Percentiles rank a stretch among this genome's conserved stretches.
Conservation (phyloP, 2,113 vertebrate genomes). For the Dryoscopus gambensis region DNA sequence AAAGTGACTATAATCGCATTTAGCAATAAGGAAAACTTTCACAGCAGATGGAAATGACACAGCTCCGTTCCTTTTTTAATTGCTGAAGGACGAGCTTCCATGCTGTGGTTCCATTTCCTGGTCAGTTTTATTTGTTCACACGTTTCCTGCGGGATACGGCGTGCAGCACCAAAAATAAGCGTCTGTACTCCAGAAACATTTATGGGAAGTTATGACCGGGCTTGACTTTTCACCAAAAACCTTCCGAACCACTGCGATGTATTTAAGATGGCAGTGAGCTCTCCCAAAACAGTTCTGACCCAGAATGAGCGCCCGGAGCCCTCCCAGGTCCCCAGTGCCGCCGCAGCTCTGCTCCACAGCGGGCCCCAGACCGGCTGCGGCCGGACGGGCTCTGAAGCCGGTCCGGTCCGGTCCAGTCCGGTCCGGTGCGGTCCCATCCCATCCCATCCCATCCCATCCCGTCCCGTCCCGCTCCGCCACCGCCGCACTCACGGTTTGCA, state of each 20-base stretch:
- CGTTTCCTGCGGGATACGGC: neutral
- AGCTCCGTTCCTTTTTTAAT: neutral
- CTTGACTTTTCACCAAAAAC: neutral
- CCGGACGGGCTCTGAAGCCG: neutral
- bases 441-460: neutral
- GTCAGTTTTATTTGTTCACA: neutral
- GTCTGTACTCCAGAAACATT: neutral
- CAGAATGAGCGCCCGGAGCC: neutral
- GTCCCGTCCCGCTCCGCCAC: accelerated
- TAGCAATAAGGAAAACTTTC: neutral
- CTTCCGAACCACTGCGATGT: neutral
- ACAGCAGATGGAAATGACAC: accelerated
- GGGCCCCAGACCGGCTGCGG: accelerated
- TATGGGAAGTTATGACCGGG: neutral
- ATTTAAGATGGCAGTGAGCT: accelerated
- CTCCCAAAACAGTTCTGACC: neutral
- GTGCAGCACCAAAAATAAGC: neutral
- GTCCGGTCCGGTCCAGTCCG: accelerated
- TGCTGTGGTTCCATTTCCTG: neutral
- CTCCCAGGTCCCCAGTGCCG: neutral
- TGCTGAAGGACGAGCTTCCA: neutral
- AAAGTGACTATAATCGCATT: neutral
- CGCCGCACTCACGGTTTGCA: neutral
- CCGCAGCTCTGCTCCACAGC: neutral
- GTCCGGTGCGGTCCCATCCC: neutral